phyloP scores from a whole-genome alignment of 2,797 vertebrate species.

The Smutsia temminckii region DNA sequence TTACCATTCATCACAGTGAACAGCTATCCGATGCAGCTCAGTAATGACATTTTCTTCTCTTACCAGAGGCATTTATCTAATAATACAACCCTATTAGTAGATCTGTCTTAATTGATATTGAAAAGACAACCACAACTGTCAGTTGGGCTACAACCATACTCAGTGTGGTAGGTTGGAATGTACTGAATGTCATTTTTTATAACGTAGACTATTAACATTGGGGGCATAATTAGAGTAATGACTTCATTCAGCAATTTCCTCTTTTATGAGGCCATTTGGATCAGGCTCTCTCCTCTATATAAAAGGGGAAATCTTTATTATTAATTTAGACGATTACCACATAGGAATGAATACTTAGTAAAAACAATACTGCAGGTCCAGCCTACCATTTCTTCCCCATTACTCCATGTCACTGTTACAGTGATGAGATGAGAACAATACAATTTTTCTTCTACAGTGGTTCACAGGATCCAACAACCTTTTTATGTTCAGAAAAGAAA shows the following conservation, averaged over 20 bases:
- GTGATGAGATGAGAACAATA: neutral
- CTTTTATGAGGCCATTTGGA: constrained; percentile 81
- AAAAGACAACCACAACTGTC: constrained; percentile 80
- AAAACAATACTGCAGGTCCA: constrained; percentile 67
- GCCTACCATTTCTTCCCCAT: neutral
- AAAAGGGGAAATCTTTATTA: constrained; percentile 81
- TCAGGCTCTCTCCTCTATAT: constrained; percentile 66
- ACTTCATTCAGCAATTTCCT: constrained; percentile 81
- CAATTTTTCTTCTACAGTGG: neutral
- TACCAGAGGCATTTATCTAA: constrained; percentile 64
- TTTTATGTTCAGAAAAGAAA: neutral
- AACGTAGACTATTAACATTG: constrained; percentile 75
- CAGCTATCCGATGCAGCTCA: constrained; percentile 1
- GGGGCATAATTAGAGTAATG: constrained; percentile 81
- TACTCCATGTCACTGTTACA: neutral
- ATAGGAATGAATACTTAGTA: constrained; percentile 74
- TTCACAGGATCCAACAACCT: neutral
- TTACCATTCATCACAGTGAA: constrained; percentile 55
- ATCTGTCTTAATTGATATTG: constrained; percentile 77
- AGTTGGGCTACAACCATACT: constrained; percentile 52
- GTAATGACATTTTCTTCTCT: constrained; percentile 65
- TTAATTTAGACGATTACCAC: constrained; percentile 80
- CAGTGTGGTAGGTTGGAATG: constrained; percentile 66
- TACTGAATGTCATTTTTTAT: constrained; percentile 66
- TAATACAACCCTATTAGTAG: constrained; percentile 55